Percentiles rank a stretch among this genome's conserved stretches.
Evolutionary conservation across 2,888 invertebrate genomes (phyloP).

Genomic region (Scaptomyza tumidula): DNA sequence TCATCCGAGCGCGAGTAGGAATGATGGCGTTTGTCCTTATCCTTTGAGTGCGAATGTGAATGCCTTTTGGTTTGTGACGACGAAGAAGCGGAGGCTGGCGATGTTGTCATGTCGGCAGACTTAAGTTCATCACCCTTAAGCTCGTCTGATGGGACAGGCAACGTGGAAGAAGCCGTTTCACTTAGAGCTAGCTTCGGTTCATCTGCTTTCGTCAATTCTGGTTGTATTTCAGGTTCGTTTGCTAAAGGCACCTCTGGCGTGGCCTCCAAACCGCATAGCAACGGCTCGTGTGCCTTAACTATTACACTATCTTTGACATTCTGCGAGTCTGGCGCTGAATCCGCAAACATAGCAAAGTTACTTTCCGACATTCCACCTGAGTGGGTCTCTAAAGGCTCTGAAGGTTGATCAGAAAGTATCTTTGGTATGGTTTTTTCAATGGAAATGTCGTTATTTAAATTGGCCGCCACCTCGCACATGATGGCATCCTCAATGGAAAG

Average conservation of each 20-base stretch:
- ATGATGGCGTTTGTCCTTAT: slow-evolving; percentile 55
- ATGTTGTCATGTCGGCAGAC: slow-evolving; percentile 37
- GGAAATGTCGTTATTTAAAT: slow-evolving; percentile 45
- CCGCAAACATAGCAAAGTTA: slow-evolving; percentile 25
- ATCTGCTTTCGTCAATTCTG: slow-evolving; percentile 7
- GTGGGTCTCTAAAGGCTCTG: slow-evolving; percentile 10
- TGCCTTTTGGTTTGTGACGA: slow-evolving; percentile 78
- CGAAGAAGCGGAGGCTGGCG: slow-evolving; percentile 65
- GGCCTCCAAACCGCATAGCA: background rate
- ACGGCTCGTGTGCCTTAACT: background rate
- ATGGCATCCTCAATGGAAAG: slow-evolving; percentile 67
- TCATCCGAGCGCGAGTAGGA: slow-evolving; percentile 51
- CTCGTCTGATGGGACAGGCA: slow-evolving; percentile 12
- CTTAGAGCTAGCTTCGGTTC: background rate
- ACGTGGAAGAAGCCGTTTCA: background rate
- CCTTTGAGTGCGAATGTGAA: slow-evolving; percentile 30
- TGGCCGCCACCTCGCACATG: slow-evolving; percentile 65
- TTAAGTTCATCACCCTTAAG: slow-evolving; percentile 44
- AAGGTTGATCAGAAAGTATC: background rate
- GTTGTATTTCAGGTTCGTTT: slow-evolving; percentile 24
- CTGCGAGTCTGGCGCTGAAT: slow-evolving; percentile 12
- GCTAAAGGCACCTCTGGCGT: background rate
- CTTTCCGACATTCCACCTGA: slow-evolving; percentile 15
- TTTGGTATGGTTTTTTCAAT: slow-evolving; percentile 16
- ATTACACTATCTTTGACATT: slow-evolving; percentile 15